Conservation (phyloP, 2,888 invertebrate species). For the Zhuqinia jingwanae region DNA sequence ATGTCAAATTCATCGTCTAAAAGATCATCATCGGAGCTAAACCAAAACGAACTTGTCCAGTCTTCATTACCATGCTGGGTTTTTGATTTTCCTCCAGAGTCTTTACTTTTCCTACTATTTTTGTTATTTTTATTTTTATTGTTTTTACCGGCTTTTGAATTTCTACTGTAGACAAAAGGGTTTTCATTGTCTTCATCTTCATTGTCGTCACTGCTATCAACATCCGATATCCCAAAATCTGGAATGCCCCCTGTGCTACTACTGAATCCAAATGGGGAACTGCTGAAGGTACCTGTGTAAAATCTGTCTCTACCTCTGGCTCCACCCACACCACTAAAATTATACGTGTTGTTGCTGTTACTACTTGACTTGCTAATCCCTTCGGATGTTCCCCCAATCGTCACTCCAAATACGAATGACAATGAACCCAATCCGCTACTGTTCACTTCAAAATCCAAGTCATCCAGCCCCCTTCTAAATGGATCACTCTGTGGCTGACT, state of each 20-base stretch:
- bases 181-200: constrained; percentile 40
- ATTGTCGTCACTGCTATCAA: neutral
- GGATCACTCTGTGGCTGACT: constrained; percentile 17
- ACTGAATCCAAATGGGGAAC: neutral
- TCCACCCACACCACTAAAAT: neutral
- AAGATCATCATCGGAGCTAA: constrained; percentile 43
- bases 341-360: neutral
- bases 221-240: neutral
- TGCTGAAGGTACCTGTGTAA: neutral
- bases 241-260: neutral
- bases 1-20: constrained; percentile 37
- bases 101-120: neutral
- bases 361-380: neutral
- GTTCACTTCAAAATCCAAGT: constrained; percentile 42
- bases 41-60: constrained; percentile 31
- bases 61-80: neutral
- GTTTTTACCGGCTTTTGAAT: neutral
- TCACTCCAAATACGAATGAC: neutral
- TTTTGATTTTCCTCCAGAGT: neutral
- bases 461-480: neutral
- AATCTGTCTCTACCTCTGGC: neutral
- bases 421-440: neutral
- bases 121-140: neutral
- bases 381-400: neutral
- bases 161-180: constrained; percentile 40